These are phyloP conservation scores for Gymnobelideus leadbeateri DNA, from an alignment of 2,113 vertebrate species.

Conservation along the genomic window DNA sequence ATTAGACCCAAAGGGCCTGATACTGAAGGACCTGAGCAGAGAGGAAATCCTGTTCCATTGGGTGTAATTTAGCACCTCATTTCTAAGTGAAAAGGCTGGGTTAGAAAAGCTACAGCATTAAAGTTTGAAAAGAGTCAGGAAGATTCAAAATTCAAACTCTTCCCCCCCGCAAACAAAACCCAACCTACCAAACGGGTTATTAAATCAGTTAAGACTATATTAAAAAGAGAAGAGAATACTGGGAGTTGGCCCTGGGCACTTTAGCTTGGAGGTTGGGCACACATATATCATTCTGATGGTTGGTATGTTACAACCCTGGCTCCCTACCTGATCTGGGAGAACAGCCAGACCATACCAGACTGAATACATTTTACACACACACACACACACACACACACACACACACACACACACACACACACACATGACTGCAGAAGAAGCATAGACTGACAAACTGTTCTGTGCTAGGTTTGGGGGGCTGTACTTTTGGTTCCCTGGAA, in stretches of 20 bases:
- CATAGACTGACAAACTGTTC: slow-evolving; percentile 13
- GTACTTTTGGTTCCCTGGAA: slow-evolving; percentile 60
- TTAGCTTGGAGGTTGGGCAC: not conserved
- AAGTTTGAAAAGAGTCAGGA: slow-evolving; percentile 30
- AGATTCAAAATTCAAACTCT: not conserved
- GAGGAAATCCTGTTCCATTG: not conserved
- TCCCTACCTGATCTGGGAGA: slow-evolving; percentile 61
- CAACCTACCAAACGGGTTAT: not conserved
- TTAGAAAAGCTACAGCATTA: not conserved
- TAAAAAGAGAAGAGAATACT: not conserved
- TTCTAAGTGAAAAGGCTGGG: slow-evolving; percentile 12
- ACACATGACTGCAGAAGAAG: slow-evolving; percentile 67
- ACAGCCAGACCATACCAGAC: slow-evolving; percentile 62
- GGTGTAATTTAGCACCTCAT: not conserved
- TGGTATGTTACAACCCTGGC: not conserved
- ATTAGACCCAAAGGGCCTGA: not conserved
- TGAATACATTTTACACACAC: not conserved
- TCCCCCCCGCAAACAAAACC: not conserved
- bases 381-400: slow-evolving; percentile 37
- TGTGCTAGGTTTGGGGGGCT: slow-evolving; percentile 64
- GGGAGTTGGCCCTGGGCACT: not conserved
- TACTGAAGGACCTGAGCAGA: not conserved
- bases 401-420: slow-evolving; percentile 3
- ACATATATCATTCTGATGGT: slow-evolving; percentile 20
- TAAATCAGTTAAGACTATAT: slow-evolving; percentile 25